These are phyloP conservation scores for Nematopogon swammerdamellus DNA, from an alignment of 2,888 invertebrate genomes.

Conservation along the genomic window DNA sequence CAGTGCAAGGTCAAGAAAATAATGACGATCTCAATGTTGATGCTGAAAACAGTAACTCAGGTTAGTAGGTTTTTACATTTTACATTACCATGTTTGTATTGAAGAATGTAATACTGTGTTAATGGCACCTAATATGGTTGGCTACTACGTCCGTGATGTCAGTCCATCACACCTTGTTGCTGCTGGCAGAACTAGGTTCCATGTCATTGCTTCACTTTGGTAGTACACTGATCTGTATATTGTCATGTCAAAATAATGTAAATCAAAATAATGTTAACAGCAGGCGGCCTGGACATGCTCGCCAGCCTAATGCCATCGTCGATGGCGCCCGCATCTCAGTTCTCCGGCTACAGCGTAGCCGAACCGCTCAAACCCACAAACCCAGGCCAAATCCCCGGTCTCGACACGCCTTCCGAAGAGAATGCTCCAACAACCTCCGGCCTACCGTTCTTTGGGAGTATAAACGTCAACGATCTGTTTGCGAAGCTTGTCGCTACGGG, in stretches of 20 bases:
- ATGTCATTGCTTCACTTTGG: no score
- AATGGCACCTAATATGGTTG: no score
- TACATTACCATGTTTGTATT: neutral
- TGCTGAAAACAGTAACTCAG: conserved; percentile 26
- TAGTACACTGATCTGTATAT: no score
- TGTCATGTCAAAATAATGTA: no score
- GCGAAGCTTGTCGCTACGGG: conserved; percentile 83
- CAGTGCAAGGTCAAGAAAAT: neutral
- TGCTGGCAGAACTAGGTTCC: no score
- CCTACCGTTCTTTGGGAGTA: conserved; percentile 28
- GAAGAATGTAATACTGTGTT: no score
- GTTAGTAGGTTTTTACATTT: conserved; percentile 17
- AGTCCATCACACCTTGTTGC: no score
- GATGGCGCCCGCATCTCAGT: conserved; percentile 52
- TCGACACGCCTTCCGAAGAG: conserved; percentile 30
- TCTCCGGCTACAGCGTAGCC: conserved; percentile 52
- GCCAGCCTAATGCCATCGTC: conserved; percentile 63
- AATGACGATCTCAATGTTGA: conserved; percentile 29
- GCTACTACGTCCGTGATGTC: no score
- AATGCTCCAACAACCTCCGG: conserved; percentile 18
- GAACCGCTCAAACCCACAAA: conserved; percentile 31
- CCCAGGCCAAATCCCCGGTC: conserved; percentile 33
- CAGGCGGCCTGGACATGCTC: conserved; percentile 61
- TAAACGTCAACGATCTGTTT: conserved; percentile 81
- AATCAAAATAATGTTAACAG: no score